A percentile compares a stretch with the other conserved stretches of the same genome.
Evolutionary conservation across 1,140 invertebrate species (phyloP).

Genomic region (Mizuhopecten yessoensis): DNA sequence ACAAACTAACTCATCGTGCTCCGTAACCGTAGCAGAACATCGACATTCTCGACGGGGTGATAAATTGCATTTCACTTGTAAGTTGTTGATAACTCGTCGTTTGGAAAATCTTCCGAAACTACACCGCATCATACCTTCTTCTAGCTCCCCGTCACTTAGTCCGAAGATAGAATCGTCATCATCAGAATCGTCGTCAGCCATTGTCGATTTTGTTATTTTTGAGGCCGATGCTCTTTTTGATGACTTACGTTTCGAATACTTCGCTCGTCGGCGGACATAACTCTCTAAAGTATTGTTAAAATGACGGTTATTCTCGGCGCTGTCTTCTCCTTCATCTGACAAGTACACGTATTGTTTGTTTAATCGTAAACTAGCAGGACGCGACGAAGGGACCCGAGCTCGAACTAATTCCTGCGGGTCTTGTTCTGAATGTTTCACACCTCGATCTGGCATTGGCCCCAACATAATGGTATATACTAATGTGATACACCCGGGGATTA

Average conservation of each 20-base stretch:
- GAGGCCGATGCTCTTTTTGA: neutral
- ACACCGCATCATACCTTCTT: neutral
- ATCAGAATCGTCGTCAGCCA: neutral
- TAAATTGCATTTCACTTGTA: neutral
- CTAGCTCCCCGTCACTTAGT: neutral
- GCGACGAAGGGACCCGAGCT: neutral
- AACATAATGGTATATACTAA: neutral
- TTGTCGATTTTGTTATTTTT: neutral
- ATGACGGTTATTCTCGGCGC: neutral
- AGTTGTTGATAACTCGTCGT: neutral
- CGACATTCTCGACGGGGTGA: neutral
- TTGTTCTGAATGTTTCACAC: neutral
- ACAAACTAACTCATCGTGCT: neutral
- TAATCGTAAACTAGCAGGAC: neutral
- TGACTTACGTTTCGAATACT: neutral
- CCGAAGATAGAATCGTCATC: slow-evolving; percentile 2
- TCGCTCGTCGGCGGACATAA: neutral
- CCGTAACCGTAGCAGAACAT: neutral
- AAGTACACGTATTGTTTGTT: neutral
- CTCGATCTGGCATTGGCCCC: slow-evolving; percentile 20
- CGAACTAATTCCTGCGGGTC: neutral
- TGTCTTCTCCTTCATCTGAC: slow-evolving; percentile 16
- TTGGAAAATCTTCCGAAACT: neutral
- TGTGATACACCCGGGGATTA: neutral
- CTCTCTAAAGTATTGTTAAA: neutral